Evolutionary conservation across 2,888 invertebrate genomes (phyloP).

Genomic region (Rhogogaster chlorosoma): DNA sequence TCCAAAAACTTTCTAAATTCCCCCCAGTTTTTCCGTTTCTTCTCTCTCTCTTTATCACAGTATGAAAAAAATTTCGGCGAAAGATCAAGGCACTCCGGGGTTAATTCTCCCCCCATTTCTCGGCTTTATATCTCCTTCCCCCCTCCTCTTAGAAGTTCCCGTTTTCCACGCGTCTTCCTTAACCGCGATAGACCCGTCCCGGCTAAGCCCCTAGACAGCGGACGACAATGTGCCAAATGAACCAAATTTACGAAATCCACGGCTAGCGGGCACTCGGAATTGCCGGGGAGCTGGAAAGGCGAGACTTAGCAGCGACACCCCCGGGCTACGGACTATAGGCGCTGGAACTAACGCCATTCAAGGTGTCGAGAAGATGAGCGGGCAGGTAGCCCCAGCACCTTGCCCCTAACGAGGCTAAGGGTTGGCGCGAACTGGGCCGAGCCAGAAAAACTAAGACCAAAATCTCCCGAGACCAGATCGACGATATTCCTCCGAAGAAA

Average conservation of each 20-base stretch:
- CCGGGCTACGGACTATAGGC: constrained; percentile 65
- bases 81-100: constrained; percentile 76
- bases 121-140: constrained; percentile 56
- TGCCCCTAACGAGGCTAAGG: too few relatives aligned
- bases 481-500: too few relatives aligned
- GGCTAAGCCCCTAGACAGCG: constrained; percentile 1
- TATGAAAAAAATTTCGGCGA: constrained; percentile 63
- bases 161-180: not conserved
- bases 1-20: too few relatives aligned
- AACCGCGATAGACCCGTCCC: not conserved
- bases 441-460: too few relatives aligned
- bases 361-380: constrained; percentile 71
- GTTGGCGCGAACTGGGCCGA: too few relatives aligned
- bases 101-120: constrained; percentile 62
- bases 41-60: not conserved
- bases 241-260: constrained; percentile 77
- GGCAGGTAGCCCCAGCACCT: not conserved
- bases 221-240: constrained; percentile 76
- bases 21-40: too few relatives aligned
- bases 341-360: constrained; percentile 77
- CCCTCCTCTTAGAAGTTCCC: constrained; percentile 42
- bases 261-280: constrained; percentile 7
- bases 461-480: too few relatives aligned
- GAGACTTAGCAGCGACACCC: constrained; percentile 66
- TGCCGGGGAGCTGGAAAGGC: not conserved